These are phyloP conservation scores for Popillia japonica DNA, from an alignment of 1,140 invertebrate species.

Conservation along the genomic window DNA sequence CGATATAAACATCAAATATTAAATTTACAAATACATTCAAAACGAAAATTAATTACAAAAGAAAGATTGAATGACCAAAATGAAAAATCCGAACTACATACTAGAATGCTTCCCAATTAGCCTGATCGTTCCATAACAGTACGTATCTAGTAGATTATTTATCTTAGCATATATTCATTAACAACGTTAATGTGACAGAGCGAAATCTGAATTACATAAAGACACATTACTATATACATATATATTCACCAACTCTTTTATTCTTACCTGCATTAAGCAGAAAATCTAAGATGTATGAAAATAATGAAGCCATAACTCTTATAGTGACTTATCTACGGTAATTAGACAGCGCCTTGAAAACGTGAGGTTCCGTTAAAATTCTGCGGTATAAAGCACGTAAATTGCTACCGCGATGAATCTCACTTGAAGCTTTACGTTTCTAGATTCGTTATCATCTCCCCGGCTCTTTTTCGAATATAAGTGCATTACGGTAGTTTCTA, in stretches of 20 bases:
- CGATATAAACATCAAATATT: no score
- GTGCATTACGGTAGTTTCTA: not conserved
- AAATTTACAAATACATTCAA: no score
- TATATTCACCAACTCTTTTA: not conserved
- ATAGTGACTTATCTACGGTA: slow-evolving; percentile 2
- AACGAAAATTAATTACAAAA: no score
- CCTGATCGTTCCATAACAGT: no score
- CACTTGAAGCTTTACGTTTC: not conserved
- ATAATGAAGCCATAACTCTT: slow-evolving; percentile 14
- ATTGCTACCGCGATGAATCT: not conserved
- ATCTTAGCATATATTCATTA: no score
- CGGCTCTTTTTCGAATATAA: not conserved
- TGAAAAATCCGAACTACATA: no score
- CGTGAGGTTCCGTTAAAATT: not conserved
- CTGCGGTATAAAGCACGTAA: slow-evolving; percentile 13
- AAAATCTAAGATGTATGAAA: not conserved
- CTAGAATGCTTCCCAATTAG: no score
- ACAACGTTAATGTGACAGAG: no score
- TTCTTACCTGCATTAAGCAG: not conserved
- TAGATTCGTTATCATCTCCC: not conserved
- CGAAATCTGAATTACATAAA: not conserved
- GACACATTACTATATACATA: not conserved
- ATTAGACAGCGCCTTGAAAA: not conserved
- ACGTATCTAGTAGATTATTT: no score
- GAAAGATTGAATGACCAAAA: no score